Conservation (phyloP, 1,140 invertebrate species). For the Nephotettix cincticeps region DNA sequence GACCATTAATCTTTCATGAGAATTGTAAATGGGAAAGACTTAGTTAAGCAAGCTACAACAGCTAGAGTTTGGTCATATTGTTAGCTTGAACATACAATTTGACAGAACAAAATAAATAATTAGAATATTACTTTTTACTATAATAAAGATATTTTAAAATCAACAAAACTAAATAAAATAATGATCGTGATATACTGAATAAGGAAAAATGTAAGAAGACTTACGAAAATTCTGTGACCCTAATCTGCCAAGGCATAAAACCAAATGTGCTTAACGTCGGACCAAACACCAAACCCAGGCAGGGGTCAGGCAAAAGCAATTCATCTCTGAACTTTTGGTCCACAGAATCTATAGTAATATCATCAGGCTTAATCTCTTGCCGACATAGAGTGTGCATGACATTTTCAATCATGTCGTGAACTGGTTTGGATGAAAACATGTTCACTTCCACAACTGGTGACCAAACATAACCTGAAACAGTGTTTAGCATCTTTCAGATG, state of each 20-base stretch:
- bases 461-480: slow-evolving; percentile 34
- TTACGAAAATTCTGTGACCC: slow-evolving; percentile 66
- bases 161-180: too few species aligned
- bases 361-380: slow-evolving; percentile 46
- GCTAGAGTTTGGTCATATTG: too few species aligned
- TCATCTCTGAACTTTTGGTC: slow-evolving; percentile 39
- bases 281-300: slow-evolving; percentile 63
- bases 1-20: too few species aligned
- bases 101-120: too few species aligned
- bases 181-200: too few species aligned
- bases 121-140: too few species aligned
- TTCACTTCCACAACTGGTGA: slow-evolving; percentile 44
- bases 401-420: slow-evolving; percentile 53
- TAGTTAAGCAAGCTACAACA: too few species aligned
- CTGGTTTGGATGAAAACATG: slow-evolving; percentile 52
- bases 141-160: too few species aligned
- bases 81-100: too few species aligned
- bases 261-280: slow-evolving; percentile 57
- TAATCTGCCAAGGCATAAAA: slow-evolving; percentile 69
- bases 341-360: slow-evolving; percentile 52
- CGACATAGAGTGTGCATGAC: slow-evolving; percentile 47
- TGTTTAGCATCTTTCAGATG: too few species aligned
- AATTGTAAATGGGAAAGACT: too few species aligned
- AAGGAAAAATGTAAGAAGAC: too few species aligned
- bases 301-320: slow-evolving; percentile 60